A percentile compares a stretch with the other conserved stretches of the same genome.
These are phyloP conservation scores for Pheosia gnoma DNA, from an alignment of 2,888 invertebrate genomes.

Conservation along the genomic window DNA sequence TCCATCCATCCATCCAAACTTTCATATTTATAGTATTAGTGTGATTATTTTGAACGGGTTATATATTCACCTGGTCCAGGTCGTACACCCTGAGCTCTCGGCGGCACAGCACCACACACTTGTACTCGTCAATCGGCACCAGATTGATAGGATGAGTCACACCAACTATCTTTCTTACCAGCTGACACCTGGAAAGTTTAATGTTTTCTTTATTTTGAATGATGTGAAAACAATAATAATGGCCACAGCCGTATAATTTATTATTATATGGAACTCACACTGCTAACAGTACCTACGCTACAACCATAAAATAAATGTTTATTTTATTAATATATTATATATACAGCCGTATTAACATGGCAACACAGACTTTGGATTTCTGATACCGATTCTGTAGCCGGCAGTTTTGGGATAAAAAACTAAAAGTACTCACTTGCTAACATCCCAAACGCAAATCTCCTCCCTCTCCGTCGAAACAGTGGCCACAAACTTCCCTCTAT, in stretches of 20 bases:
- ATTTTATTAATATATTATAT: too few species aligned
- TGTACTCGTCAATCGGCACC: conserved; percentile 89
- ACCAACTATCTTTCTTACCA: conserved; percentile 88
- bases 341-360: too few species aligned
- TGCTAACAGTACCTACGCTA: too few species aligned
- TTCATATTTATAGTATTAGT: not conserved
- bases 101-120: conserved; percentile 91
- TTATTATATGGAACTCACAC: too few species aligned
- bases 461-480: conserved; percentile 89
- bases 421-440: conserved; percentile 66
- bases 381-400: too few species aligned
- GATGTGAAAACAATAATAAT: too few species aligned
- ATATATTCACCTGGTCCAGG: conserved; percentile 86
- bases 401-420: not conserved
- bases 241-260: too few species aligned
- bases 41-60: not conserved
- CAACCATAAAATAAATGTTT: too few species aligned
- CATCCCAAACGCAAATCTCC: conserved; percentile 93
- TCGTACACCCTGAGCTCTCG: conserved; percentile 92
- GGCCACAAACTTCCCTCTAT: conserved; percentile 88
- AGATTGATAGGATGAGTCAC: conserved; percentile 91
- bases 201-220: too few species aligned
- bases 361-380: too few species aligned
- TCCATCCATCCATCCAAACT: too few species aligned
- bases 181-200: conserved; percentile 76